Base-by-base conservation (phyloP, 2,888 invertebrate species). In the Nasonovia ribisnigri region DNA sequence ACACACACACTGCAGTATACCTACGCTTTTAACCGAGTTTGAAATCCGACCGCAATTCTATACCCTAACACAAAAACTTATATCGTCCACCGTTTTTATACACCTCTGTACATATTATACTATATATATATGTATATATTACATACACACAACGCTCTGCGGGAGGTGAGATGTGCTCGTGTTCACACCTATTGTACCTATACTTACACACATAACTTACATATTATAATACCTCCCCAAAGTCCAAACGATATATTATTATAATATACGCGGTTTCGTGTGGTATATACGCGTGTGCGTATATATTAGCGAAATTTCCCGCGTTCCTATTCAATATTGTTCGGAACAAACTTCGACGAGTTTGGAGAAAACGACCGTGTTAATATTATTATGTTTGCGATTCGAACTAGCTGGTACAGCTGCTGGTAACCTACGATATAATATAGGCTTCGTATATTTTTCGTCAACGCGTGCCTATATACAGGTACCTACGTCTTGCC, bases 311-410 rank as follows among this genome's bases (percentile, higher is more conserved):
- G 29, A 20, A 46, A 29, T 90, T 60, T 77, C 10, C 60, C 10
- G 8, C 57, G 89, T 60, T 20, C 20, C 77, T 48, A 67, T 90
- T 90, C 67, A 90, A 60, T n/a, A n/a, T 90, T 90, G 90, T 90
- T 67, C 11, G 60, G 60, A 90, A 90, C 67, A 46, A 67, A 90
- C 60, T 90, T 67, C 46, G n/a, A 48, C 67, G 46, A 1, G 46
- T 90, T 77, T 77, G 36, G 77, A 77, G 77, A 77, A 36, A 36
- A 77, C 77, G 36, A 77, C 20, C 77, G 77, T 77, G 36, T 77
- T 77, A 20, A 77, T 77, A 16, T n/a, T 13, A 13, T n/a, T 84
- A 86, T 26, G 26, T 90, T 48, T 20, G 67, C 20, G 54, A 48
- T 11, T 67, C 16, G 57, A 89, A 89, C 57, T 42, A 67, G 6